Evolutionary conservation across 2,888 invertebrate species (phyloP), one percentile per base, ranked within the genome.

Genomic region (Chrysolina oricalcia): DNA sequence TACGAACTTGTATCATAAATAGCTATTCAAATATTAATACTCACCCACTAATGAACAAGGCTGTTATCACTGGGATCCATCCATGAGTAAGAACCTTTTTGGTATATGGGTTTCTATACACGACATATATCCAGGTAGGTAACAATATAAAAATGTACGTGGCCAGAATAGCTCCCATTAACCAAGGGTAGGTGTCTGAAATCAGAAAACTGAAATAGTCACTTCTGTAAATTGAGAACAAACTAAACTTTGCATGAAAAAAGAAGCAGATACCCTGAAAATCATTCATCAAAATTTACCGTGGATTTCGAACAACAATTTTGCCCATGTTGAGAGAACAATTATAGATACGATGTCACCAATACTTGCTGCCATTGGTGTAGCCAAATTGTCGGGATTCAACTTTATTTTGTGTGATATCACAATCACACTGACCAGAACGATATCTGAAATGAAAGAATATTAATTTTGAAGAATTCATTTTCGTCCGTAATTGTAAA

Each of bases 381-480:
- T 98, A 68, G 98, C 98, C 83, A 99, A 92, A 89, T 99, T 99
- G 89, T 99, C 98, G 0, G 98, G 98, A 89, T 99, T 98, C 87
- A 98, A 93, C 81, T 94, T 94, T 85, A 94, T 92, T 88, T 93
- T 94, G 85, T 95, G 93, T 1, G 98, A 96, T 68, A 94, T 89
- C 85, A 98, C 91, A 82, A 99, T 96, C 80, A 99, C 97, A 86
- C 93, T 92, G 77, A 97, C 95, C 94, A 98, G 95, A 23, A 98
- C 93, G 81, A 96, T 93, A 88, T 97, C 97, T 94, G 89, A 5
- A 89, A 53, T 9, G 27, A 10, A 15, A 68, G 0, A 2, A 13
- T 19, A 15, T 41, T 17, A 46, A 89, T 74, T 76, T 80, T 79
- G 75, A 19, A 63, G 1, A n/a, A 35, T 35, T 35, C 8, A 8